phyloP scores from a whole-genome alignment of 2,113 vertebrate species.

The Podilymbus podiceps region DNA sequence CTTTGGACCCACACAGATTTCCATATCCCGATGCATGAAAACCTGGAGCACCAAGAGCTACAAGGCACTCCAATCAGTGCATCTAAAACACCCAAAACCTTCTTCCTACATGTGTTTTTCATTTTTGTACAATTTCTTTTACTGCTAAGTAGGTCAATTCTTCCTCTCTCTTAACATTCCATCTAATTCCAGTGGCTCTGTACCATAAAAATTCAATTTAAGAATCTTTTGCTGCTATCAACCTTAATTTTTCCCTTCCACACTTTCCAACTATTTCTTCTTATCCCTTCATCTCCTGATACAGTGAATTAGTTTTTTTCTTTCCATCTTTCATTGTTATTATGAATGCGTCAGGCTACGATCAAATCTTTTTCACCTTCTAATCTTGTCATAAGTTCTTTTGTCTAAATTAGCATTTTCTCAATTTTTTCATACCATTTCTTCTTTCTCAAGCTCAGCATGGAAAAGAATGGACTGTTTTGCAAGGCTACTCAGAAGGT shows the following conservation, averaged over 20 bases:
- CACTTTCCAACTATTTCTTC: background rate
- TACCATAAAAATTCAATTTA: background rate
- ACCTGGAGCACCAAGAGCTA: background rate
- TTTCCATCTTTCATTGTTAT: background rate
- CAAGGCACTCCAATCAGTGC: background rate
- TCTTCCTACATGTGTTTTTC: background rate
- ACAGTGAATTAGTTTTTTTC: background rate
- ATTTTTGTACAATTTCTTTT: background rate
- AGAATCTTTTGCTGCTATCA: constrained; percentile 1
- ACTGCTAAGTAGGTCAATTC: background rate
- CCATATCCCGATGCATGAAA: background rate
- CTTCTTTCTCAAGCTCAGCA: background rate
- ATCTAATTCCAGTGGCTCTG: background rate
- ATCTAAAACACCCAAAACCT: background rate
- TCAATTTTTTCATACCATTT: background rate
- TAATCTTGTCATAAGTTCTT: background rate
- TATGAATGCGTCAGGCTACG: background rate
- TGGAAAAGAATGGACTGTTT: background rate
- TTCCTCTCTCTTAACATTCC: background rate
- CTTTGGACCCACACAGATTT: background rate
- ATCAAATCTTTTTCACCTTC: background rate
- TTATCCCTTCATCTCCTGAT: constrained; percentile 12
- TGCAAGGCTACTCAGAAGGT: background rate
- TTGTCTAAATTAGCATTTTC: background rate
- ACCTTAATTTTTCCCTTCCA: background rate